Percentiles rank a stretch among this genome's conserved stretches.
phyloP scores from a whole-genome alignment of 2,113 vertebrate genomes.

The Tetrax tetrax region DNA sequence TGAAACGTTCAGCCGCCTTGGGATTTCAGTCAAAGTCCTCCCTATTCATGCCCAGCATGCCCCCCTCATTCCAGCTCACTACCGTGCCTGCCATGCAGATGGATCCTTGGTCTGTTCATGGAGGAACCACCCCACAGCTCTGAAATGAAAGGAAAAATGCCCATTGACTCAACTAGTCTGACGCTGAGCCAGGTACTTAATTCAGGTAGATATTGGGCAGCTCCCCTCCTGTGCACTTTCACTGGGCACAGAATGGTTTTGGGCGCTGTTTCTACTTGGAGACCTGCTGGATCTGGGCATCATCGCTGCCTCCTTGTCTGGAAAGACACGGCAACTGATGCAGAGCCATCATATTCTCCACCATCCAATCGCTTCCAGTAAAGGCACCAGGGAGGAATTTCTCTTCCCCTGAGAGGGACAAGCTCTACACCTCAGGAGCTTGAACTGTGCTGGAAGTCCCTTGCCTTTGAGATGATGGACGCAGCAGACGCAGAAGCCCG shows the following conservation, averaged over 20 bases:
- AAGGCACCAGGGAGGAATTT: not conserved
- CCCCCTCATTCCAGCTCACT: not conserved
- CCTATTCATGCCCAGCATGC: not conserved
- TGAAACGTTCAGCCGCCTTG: not conserved
- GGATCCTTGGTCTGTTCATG: accelerated
- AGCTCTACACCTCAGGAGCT: not conserved
- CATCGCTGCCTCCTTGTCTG: not conserved
- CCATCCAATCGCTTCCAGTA: not conserved
- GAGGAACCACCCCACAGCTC: not conserved
- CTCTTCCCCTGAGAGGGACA: not conserved
- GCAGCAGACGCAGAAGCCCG: not conserved
- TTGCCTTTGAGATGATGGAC: accelerated
- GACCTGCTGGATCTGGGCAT: not conserved
- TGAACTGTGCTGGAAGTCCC: not conserved
- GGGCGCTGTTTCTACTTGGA: not conserved
- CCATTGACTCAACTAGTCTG: accelerated
- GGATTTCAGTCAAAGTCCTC: not conserved
- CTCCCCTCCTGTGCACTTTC: not conserved
- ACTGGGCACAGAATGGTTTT: not conserved
- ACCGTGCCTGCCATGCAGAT: not conserved
- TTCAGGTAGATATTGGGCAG: not conserved
- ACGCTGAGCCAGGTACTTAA: not conserved
- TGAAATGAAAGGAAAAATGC: not conserved
- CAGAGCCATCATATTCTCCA: accelerated
- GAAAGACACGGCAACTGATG: not conserved